A percentile compares a stretch with the other conserved stretches of the same genome.
phyloP scores from a whole-genome alignment of 2,113 vertebrate species.

The Syngnathoides biaculeatus region DNA sequence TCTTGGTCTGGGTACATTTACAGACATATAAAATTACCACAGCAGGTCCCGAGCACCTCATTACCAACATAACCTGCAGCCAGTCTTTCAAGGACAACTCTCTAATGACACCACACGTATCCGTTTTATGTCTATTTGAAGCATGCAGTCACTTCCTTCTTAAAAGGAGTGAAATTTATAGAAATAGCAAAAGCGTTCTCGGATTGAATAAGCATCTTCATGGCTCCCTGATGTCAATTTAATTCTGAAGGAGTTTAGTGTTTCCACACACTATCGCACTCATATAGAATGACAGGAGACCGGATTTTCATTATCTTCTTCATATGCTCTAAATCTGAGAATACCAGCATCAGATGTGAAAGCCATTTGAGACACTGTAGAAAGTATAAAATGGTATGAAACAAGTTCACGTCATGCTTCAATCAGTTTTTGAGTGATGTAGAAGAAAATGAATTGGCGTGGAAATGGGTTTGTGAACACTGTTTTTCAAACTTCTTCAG shows the following conservation, averaged over 20 bases:
- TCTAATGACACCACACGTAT: slow-evolving; percentile 56
- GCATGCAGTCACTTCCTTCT: slow-evolving; percentile 41
- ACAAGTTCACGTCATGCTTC: background rate
- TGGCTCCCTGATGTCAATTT: slow-evolving; percentile 37
- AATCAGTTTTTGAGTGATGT: background rate
- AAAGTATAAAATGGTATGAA: background rate
- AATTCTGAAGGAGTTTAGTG: slow-evolving; percentile 10
- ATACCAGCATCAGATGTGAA: slow-evolving; percentile 26
- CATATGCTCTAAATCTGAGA: slow-evolving; percentile 15
- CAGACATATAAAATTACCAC: slow-evolving; percentile 68
- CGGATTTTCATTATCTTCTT: slow-evolving; percentile 5
- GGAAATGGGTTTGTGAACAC: background rate
- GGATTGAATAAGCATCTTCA: slow-evolving; percentile 49
- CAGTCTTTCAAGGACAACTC: slow-evolving; percentile 70
- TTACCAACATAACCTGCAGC: slow-evolving; percentile 72
- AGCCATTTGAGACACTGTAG: slow-evolving; percentile 28
- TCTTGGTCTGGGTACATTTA: slow-evolving; percentile 64
- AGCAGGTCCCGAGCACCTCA: slow-evolving; percentile 62
- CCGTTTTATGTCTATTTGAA: slow-evolving; percentile 59
- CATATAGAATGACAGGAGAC: slow-evolving; percentile 9
- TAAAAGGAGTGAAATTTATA: slow-evolving; percentile 31
- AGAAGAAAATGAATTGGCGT: background rate
- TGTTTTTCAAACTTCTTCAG: background rate
- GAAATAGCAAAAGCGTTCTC: slow-evolving; percentile 31
- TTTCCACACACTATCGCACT: slow-evolving; percentile 13